Evolutionary conservation across 2,113 vertebrate genomes (phyloP).

Genomic region (Perca schrenkii): DNA sequence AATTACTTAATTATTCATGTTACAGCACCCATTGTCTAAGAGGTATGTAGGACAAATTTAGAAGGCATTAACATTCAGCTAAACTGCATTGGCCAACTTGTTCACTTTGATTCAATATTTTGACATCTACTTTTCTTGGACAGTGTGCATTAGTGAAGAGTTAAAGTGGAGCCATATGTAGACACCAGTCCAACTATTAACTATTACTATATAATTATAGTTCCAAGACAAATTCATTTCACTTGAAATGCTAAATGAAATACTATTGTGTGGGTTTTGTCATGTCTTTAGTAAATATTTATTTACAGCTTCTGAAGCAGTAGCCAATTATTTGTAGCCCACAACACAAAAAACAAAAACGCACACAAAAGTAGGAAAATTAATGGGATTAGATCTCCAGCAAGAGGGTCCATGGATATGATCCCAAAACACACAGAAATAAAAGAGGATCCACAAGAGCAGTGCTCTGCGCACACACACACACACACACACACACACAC

Average conservation of each 20-base stretch:
- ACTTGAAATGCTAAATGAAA: slow-evolving; percentile 28
- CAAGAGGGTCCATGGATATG: slow-evolving; percentile 8
- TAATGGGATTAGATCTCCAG: background rate
- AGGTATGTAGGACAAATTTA: background rate
- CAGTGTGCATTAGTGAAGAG: background rate
- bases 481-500: slow-evolving; percentile 17
- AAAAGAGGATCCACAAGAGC: slow-evolving; percentile 32
- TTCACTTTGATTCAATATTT: background rate
- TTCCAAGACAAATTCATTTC: slow-evolving; percentile 41
- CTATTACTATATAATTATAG: slow-evolving; percentile 12
- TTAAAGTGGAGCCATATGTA: slow-evolving; percentile 48
- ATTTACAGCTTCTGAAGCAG: slow-evolving; percentile 40
- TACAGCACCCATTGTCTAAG: background rate
- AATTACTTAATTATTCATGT: background rate
- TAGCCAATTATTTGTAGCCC: slow-evolving; percentile 28
- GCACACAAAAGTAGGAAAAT: background rate
- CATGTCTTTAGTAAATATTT: slow-evolving; percentile 3
- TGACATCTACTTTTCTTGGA: slow-evolving; percentile 11
- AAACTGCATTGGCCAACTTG: background rate
- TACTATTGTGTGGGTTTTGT: slow-evolving; percentile 30
- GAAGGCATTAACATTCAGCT: background rate
- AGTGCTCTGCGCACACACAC: slow-evolving; percentile 10
- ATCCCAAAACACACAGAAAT: slow-evolving; percentile 42
- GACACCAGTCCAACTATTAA: slow-evolving; percentile 20
- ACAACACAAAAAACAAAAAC: background rate